phyloP scores from a whole-genome alignment of 2,888 invertebrate species.

The Athripsodes cinereus region DNA sequence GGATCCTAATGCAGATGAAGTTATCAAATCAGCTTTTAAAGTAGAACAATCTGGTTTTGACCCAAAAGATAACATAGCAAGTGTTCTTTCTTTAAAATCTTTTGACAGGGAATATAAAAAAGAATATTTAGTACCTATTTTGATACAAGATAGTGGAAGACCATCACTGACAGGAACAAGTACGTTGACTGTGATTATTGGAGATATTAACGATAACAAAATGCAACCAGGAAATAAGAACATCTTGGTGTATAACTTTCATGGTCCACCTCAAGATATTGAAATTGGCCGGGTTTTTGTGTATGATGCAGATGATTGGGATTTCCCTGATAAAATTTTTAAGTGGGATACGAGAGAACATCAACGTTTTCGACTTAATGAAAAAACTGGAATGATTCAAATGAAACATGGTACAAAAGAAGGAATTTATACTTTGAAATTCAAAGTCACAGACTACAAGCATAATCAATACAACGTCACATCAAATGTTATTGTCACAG shows the following conservation, averaged over 20 bases:
- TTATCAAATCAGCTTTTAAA: slow-evolving; percentile 45
- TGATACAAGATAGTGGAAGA: slow-evolving; percentile 52
- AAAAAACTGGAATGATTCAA: slow-evolving; percentile 45
- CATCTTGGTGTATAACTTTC: slow-evolving; percentile 54
- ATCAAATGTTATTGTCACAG: slow-evolving; percentile 49
- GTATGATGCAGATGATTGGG: slow-evolving; percentile 58
- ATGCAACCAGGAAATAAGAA: slow-evolving; percentile 55
- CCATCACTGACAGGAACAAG: slow-evolving; percentile 47
- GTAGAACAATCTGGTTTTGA: slow-evolving; percentile 48
- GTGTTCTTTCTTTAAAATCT: slow-evolving; percentile 43
- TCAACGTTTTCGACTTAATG: slow-evolving; percentile 40
- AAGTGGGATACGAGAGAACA: slow-evolving; percentile 39
- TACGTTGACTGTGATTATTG: slow-evolving; percentile 51
- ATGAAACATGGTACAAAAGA: slow-evolving; percentile 49
- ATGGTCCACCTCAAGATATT: slow-evolving; percentile 41
- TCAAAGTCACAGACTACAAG: slow-evolving; percentile 45
- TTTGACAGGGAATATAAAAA: slow-evolving; percentile 52
- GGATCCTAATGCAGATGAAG: slow-evolving; percentile 42
- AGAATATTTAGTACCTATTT: slow-evolving; percentile 51
- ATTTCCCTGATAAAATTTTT: slow-evolving; percentile 52
- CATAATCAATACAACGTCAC: slow-evolving; percentile 45
- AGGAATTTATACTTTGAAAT: slow-evolving; percentile 39
- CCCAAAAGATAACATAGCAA: slow-evolving; percentile 48
- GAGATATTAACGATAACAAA: slow-evolving; percentile 55
- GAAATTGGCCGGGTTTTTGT: slow-evolving; percentile 54